Base-by-base conservation (phyloP, 2,888 invertebrate species). In the Escarpia spicata region DNA sequence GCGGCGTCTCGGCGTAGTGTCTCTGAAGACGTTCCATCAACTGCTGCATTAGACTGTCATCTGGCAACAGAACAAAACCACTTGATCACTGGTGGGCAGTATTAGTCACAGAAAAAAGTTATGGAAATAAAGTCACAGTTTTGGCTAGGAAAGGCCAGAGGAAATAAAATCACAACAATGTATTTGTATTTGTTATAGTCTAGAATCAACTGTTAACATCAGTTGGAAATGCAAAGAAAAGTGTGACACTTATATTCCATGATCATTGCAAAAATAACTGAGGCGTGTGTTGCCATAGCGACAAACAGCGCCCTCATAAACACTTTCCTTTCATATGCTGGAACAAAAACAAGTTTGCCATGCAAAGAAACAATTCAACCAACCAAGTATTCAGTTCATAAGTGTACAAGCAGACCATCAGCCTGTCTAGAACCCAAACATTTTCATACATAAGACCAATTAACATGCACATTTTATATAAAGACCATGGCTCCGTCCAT, bases 21-120 rank as follows among this genome's bases (percentile, higher is more conserved):
- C 96, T 96, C 52, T 97, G 96, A 8, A 98, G 96, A 12, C 97
- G 97, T 90, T 96, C 96, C 92, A 97, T 97, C 93, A 98, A 97
- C 3, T 97, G 95, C 1, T 97, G 95, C 43, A 97, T 95, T 0
- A 94, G 94, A 3, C 93, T 92, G 10, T 60, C 91, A 93, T 94
- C 96, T 96, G 94, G 44, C 93, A 92, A 92, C 90, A 92, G 90
- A 90, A 26, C 52, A 9, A 45, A 43, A 60, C 52, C 75, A 75
- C 75, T 26, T 75, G 75, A 75, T 6, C 26, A 75, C 15, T 52
- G 6, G 52, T 52, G 52, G 12, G 52, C 10, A 9, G 52, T 12
- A 45, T 10, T 9, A 45, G 45, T 9, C 10, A 45, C 45, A 45
- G 6, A 2, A 10, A 10, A 45, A 37, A 45, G 45, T 9, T 2